Base-by-base conservation (phyloP, 2,888 invertebrate genomes). In the Magallana nippona region DNA sequence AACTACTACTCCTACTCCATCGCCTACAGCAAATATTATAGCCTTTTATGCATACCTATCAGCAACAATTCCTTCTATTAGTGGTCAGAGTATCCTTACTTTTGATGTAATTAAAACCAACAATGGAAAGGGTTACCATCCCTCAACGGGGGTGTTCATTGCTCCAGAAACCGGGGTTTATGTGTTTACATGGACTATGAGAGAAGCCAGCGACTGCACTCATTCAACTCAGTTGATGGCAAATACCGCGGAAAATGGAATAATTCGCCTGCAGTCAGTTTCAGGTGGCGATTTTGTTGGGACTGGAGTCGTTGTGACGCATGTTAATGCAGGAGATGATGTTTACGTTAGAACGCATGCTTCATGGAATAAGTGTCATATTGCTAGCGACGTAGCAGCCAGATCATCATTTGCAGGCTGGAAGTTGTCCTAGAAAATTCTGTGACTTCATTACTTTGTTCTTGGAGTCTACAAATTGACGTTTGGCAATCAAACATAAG, bases 31-130 rank as follows among this genome's bases (percentile, higher is more conserved):
- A 17, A 13, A 15, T 1, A 15, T n/a, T 1, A 1, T 60, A n/a
- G 58, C 58, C 1, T 60, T 60, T 10, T 15, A 60, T 0, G 58
- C 58, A 8, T 60, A 60, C 10, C 0, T 60, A 10, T n/a, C 5
- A n/a, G 17, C 17, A n/a, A n/a, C 17, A 8, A 60, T n/a, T n/a
- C 58, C 13, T 0, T 8, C 58, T 0, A 15, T 60, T n/a, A 60
- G 5, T n/a, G n/a, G 17, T 60, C 58, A 15, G 58, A 17, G n/a
- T 15, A 44, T n/a, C 15, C 58, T 60, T 15, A n/a, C n/a, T 60
- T 60, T 60, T 60, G 58, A n/a, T 60, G 58, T 60, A n/a, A n/a
- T n/a, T 17, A 60, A 60, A n/a, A 60, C 58, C 17, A 60, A 60
- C 0, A 0, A 15, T 60, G 58, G 58, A n/a, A 60, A 60, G 8